phyloP scores from a whole-genome alignment of 2,797 vertebrate species.

The Trematomus bernacchii region DNA sequence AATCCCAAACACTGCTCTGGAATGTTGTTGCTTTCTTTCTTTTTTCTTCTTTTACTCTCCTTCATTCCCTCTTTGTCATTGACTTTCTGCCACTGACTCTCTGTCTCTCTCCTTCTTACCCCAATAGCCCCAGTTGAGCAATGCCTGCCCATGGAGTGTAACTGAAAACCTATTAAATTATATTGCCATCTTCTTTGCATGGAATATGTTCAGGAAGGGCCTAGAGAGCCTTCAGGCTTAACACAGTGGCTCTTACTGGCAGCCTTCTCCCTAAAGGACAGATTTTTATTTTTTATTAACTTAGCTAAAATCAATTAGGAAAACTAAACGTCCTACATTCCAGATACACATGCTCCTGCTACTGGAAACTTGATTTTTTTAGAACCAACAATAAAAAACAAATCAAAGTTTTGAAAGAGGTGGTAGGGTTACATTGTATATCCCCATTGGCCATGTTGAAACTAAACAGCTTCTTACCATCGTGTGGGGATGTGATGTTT shows the following conservation, averaged over 20 bases:
- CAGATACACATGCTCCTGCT: background rate
- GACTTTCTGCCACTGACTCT: background rate
- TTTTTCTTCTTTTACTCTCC: background rate
- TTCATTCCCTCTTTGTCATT: background rate
- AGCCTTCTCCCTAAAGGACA: background rate
- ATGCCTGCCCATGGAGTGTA: background rate
- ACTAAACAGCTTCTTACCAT: background rate
- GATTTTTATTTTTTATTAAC: background rate
- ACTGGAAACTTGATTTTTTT: background rate
- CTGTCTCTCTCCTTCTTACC: background rate
- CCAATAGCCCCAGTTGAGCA: background rate
- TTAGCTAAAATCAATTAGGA: background rate
- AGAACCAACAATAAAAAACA: background rate
- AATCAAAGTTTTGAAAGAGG: background rate
- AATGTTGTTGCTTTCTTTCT: conserved; percentile 52
- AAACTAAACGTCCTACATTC: background rate
- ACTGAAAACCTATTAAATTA: background rate
- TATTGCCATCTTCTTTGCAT: conserved; percentile 3
- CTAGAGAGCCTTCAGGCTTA: background rate
- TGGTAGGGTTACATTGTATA: background rate
- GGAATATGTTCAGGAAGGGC: background rate
- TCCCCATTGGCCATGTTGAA: background rate
- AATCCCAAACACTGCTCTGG: conserved; percentile 57
- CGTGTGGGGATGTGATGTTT: background rate
- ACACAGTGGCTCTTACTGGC: background rate